Evolutionary conservation across 1,140 invertebrate genomes (phyloP).

Genomic region (Anoplophora glabripennis): DNA sequence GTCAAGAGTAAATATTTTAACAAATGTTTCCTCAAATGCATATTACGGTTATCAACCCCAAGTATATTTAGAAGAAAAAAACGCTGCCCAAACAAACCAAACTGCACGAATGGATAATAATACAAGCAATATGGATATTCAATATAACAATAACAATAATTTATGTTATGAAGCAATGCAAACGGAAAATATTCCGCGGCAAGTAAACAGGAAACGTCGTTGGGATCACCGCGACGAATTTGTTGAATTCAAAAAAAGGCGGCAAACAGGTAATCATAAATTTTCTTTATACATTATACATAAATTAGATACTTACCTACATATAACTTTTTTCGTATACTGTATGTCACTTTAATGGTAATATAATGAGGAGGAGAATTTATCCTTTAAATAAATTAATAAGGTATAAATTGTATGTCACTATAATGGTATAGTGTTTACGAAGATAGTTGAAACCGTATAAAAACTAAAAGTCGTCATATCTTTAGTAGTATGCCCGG

Average conservation of each 20-base stretch:
- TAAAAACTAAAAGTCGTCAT: no score
- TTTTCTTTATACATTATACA: neutral
- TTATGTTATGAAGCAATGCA: slow-evolving; percentile 5
- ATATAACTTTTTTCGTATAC: no score
- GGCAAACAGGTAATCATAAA: slow-evolving; percentile 37
- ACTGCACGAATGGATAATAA: slow-evolving; percentile 3
- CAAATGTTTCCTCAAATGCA: slow-evolving; percentile 34
- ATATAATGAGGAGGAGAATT: no score
- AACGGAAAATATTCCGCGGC: slow-evolving; percentile 3
- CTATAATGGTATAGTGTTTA: no score
- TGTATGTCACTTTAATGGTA: no score
- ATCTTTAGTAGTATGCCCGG: no score
- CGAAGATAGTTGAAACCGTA: no score
- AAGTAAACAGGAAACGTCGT: slow-evolving; percentile 29
- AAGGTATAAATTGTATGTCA: no score
- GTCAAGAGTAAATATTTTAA: neutral
- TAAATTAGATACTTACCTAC: no score
- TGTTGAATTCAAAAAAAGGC: slow-evolving; percentile 33
- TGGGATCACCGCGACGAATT: slow-evolving; percentile 15
- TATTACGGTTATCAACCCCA: slow-evolving; percentile 41
- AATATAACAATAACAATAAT: slow-evolving; percentile 10
- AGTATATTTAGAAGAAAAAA: slow-evolving; percentile 3
- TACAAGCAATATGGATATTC: slow-evolving; percentile 22
- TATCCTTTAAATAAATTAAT: no score
- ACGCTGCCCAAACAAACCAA: slow-evolving; percentile 14